These are phyloP conservation scores for Amaurobius ferox DNA, from an alignment of 2,888 invertebrate species.

Conservation along the genomic window DNA sequence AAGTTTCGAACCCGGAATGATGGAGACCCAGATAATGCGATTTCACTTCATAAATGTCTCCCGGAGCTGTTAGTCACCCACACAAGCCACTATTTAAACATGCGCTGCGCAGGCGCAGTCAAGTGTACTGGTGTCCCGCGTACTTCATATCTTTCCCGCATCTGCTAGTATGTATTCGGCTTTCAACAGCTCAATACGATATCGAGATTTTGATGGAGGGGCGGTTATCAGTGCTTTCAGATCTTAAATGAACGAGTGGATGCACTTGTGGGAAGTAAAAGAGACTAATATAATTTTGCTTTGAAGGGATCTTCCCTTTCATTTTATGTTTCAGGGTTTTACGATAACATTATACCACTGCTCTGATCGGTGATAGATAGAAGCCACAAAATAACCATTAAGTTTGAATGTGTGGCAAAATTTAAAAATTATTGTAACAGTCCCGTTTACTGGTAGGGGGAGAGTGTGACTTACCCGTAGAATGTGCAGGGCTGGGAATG, in stretches of 20 bases:
- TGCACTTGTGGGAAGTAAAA: neutral
- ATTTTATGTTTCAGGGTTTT: neutral
- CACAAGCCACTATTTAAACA: conserved; percentile 47
- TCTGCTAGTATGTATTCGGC: conserved; percentile 26
- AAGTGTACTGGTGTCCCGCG: conserved; percentile 34
- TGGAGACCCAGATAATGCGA: conserved; percentile 71
- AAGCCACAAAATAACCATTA: too few relatives aligned
- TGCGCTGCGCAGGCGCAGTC: conserved; percentile 47
- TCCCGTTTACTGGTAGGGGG: too few relatives aligned
- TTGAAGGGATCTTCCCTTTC: neutral
- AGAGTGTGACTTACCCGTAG: too few relatives aligned
- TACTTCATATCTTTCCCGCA: conserved; percentile 23
- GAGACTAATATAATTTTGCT: neutral
- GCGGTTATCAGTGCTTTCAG: neutral
- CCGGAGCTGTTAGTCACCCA: conserved; percentile 64
- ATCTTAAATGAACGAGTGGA: conserved; percentile 2
- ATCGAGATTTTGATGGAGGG: neutral
- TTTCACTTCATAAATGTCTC: conserved; percentile 72
- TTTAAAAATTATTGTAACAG: too few relatives aligned
- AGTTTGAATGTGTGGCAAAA: too few relatives aligned
- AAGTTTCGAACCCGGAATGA: conserved; percentile 57
- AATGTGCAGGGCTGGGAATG: too few relatives aligned
- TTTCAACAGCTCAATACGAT: conserved; percentile 41
- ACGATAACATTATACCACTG: too few relatives aligned
- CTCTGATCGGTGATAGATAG: too few relatives aligned